phyloP scores from a whole-genome alignment of 1,140 invertebrate species.

The Druon quercuslanigerum region DNA sequence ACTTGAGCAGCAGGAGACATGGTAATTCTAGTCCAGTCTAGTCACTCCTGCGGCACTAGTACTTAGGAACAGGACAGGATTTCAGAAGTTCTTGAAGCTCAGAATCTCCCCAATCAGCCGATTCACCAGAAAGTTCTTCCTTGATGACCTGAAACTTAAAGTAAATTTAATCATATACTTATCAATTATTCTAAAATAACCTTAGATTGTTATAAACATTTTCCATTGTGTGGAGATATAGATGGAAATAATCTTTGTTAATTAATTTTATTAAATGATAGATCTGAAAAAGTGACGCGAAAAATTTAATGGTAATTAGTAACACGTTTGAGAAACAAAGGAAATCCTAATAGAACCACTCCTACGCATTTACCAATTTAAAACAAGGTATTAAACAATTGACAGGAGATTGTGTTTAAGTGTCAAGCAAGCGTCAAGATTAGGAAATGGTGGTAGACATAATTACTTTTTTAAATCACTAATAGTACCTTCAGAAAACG shows the following conservation, averaged over 20 bases:
- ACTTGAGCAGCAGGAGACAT: conserved; percentile 90
- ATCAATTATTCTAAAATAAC: no score
- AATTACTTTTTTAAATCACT: no score
- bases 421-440: conserved; percentile 47
- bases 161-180: not conserved
- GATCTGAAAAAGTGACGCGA: not conserved
- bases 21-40: conserved; percentile 74
- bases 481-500: no score
- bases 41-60: conserved; percentile 92
- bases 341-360: conserved; percentile 63
- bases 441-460: conserved; percentile 19
- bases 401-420: conserved; percentile 41
- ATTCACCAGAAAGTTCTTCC: not conserved
- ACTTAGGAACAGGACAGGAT: conserved; percentile 88
- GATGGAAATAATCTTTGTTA: not conserved
- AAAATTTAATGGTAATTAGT: conserved; percentile 46
- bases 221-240: no score
- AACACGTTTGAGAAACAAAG: conserved; percentile 59
- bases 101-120: not conserved
- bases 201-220: no score
- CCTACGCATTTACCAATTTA: conserved; percentile 52
- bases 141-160: not conserved
- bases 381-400: conserved; percentile 58
- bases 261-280: not conserved
- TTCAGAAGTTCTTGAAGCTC: conserved; percentile 39